Base-by-base conservation (phyloP, 2,888 invertebrate species). In the Drosophila subquinaria region DNA sequence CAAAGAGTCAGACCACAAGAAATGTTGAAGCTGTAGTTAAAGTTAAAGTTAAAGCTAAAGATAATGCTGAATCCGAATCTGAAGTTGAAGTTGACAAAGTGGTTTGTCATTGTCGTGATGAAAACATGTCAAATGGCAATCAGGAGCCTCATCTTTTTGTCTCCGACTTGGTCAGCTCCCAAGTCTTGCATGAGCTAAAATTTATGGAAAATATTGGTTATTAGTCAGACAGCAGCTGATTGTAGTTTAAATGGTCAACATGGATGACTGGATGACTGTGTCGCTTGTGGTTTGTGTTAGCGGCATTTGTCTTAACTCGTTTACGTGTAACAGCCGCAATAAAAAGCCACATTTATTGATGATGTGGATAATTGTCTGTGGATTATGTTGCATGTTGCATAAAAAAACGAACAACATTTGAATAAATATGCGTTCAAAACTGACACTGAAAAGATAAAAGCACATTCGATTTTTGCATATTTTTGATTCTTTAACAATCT, bases 71-170 rank as follows among this genome's bases (percentile, higher is more conserved):
- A 68, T 48, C 33, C 30, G 30, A 27, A 27, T 27, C 27, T 63
- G 43, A 47, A 50, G 47, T 42, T 65, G 51, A 65, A 79, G 64
- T 69, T 67, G 69, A 63, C 69, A 47, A 69, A 84, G 77, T 82
- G 82, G 73, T 69, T 82, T 84, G 82, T 71, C 80, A 79, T 68
- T 82, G 85, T 68, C 70, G 64, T 69, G 53, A 40, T 74, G 79
- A 73, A 81, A 65, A 79, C 56, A 79, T 53, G 62, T 60, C 66
- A 75, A 75, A 75, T 71, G 53, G 42, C 64, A 65, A 40, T 57
- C 74, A 53, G 48, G 36, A 66, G 50, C 59, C 20, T 42, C 48
- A 43, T 42, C 47, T 33, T 5, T 11, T 5, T 11, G 9, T 3
- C 43, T 45, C 13, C 6, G 20, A 45, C 23, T 20, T 27, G n/a